Base-by-base conservation (phyloP, 2,797 vertebrate species). In the Pygocentrus nattereri region DNA sequence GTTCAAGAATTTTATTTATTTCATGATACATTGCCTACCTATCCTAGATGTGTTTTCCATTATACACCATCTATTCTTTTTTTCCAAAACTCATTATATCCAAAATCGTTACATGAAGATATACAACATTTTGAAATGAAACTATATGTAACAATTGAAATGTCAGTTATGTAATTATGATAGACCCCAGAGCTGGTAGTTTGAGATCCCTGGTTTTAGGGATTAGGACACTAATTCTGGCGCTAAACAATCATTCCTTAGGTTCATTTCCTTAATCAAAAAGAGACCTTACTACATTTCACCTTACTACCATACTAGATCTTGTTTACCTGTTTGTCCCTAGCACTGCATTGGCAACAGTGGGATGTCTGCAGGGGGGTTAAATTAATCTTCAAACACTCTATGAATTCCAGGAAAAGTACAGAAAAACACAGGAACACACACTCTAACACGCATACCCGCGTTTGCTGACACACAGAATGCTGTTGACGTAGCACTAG, bases 371-470 rank as follows among this genome's bases (percentile, higher is more conserved):
- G 31, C 16, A 23, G n/a, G 58, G 50, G 62, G 49, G 59, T 78
- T 38, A 74, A 41, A 75, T 52, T 49, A 79, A 79, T 76, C 73
- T 68, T 84, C 54, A 81, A 59, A 74, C 77, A 79, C 70, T 75
- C 23, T 15, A 1, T 80, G 73, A 86, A 86, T 86, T 85, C 76
- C 81, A 85, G 87, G 83, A 88, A 86, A 83, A 62, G 78, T 86
- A 44, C 69, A 83, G 65, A 73, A 83, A 79, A 85, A 86, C 87
- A 86, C 85, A 85, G 83, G 76, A 77, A 80, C 76, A 64, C 21
- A 61, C 59, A 80, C 52, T 78, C 65, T 49, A 54, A 77, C 82
- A 73, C 74, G 49, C 74, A 80, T 44, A 79, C 70, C 23, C 54
- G 75, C 23, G 50, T 50, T 68, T 70, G 80, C 13, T 72, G 58